Evolutionary conservation across 2,888 invertebrate species (phyloP).

Genomic region (Baccha elongata): DNA sequence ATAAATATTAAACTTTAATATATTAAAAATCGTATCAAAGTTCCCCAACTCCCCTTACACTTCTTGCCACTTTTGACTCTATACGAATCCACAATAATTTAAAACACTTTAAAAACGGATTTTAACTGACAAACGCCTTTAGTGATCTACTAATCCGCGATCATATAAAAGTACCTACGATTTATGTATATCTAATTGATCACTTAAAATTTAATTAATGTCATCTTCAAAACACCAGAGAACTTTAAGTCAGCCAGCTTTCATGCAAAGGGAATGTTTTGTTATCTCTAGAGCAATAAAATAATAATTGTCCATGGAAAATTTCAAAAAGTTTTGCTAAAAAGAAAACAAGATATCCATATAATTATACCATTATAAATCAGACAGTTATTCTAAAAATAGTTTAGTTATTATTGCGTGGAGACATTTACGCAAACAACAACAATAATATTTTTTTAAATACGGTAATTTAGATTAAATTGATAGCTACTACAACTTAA

Average conservation of each 20-base stretch:
- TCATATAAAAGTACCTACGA: conserved; percentile 23
- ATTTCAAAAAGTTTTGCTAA: background rate
- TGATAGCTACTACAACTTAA: conserved; percentile 29
- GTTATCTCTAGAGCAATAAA: too few species aligned
- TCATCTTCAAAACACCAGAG: conserved; percentile 3
- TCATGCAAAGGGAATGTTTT: background rate
- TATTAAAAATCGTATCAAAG: too few species aligned
- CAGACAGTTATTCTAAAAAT: conserved; percentile 48
- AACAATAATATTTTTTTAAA: conserved; percentile 1
- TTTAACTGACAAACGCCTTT: conserved; percentile 19
- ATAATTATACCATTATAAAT: background rate
- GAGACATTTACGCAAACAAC: conserved; percentile 14
- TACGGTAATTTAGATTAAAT: conserved; percentile 23
- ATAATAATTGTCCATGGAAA: conserved; percentile 25
- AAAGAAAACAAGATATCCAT: conserved; percentile 9
- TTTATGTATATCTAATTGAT: conserved; percentile 42
- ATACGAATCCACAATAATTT: background rate
- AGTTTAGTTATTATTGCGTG: conserved; percentile 12
- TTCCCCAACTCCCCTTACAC: too few species aligned
- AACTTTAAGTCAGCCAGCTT: background rate
- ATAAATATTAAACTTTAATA: too few species aligned
- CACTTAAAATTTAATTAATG: conserved; percentile 52
- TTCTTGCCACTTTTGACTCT: too few species aligned
- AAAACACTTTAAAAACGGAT: conserved; percentile 42
- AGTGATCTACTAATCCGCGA: conserved; percentile 37